Evolutionary conservation across 1,140 invertebrate genomes (phyloP).

Genomic region (Zaprionus camerounensis): DNA sequence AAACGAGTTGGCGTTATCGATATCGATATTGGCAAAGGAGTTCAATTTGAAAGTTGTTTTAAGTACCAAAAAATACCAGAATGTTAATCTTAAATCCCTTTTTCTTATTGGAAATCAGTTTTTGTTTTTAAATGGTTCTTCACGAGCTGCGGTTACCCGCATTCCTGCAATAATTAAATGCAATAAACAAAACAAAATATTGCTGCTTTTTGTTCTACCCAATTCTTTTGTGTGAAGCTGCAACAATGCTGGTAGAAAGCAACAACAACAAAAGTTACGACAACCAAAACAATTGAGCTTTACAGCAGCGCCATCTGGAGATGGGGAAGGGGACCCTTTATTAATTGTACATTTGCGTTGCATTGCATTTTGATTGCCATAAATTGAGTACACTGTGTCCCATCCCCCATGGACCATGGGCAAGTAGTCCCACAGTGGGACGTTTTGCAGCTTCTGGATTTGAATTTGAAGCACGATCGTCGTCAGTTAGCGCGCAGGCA

Average conservation of each 20-base stretch:
- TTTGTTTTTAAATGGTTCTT: neutral
- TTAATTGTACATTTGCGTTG: slow-evolving; percentile 26
- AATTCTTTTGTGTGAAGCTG: slow-evolving; percentile 28
- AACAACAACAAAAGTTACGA: neutral
- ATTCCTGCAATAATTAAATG: neutral
- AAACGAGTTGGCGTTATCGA: too few relatives aligned
- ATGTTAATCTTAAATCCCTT: neutral
- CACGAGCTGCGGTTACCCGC: neutral
- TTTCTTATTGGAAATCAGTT: neutral
- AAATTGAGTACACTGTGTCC: slow-evolving; percentile 25
- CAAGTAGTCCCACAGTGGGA: slow-evolving; percentile 20
- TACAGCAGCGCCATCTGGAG: neutral
- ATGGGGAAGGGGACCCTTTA: neutral
- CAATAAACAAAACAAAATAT: slow-evolving; percentile 1
- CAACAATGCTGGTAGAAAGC: slow-evolving; percentile 16
- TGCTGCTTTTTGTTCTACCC: neutral
- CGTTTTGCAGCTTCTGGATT: slow-evolving; percentile 25
- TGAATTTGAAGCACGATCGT: slow-evolving; percentile 28
- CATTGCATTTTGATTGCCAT: slow-evolving; percentile 35
- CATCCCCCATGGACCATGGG: slow-evolving; percentile 17
- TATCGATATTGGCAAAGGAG: slow-evolving; percentile 17
- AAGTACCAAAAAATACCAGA: neutral
- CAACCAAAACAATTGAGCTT: neutral
- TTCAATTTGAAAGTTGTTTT: neutral
- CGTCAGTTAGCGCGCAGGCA: slow-evolving; percentile 22